phyloP scores from a whole-genome alignment of 2,888 invertebrate genomes.

The Cheilosia impressa region DNA sequence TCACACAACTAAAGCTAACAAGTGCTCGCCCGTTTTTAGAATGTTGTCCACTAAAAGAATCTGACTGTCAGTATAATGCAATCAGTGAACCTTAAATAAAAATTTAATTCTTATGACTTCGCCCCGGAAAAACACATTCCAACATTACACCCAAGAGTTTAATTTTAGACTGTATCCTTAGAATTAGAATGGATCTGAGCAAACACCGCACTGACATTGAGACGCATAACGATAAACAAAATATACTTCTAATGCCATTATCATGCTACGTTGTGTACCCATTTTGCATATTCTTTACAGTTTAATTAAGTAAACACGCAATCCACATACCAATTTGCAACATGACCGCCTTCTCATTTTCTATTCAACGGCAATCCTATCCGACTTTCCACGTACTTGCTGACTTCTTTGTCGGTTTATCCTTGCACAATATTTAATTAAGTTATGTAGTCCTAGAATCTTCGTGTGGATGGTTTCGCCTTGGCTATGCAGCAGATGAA shows the following conservation, averaged over 20 bases:
- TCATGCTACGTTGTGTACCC: neutral
- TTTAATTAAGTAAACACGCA: conserved; percentile 34
- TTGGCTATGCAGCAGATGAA: conserved; percentile 16
- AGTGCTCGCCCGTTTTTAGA: too few relatives aligned
- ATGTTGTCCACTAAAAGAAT: too few relatives aligned
- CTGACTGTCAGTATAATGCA: too few relatives aligned
- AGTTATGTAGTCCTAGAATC: conserved; percentile 7
- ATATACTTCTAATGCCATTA: neutral
- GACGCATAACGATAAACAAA: neutral
- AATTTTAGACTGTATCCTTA: neutral
- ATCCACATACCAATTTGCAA: conserved; percentile 48
- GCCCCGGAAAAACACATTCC: too few relatives aligned
- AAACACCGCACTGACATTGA: neutral
- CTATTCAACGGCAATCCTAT: conserved; percentile 20
- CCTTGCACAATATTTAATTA: conserved; percentile 40
- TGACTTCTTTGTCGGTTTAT: conserved; percentile 20
- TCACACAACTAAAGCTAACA: too few relatives aligned
- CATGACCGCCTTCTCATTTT: conserved; percentile 33
- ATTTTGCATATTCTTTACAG: conserved; percentile 24
- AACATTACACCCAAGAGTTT: neutral
- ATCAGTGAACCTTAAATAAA: too few relatives aligned
- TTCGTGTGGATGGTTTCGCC: conserved; percentile 1
- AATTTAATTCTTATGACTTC: too few relatives aligned
- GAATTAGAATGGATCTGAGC: neutral
- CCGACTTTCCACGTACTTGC: neutral